A percentile compares a stretch with the other conserved stretches of the same genome.
These are phyloP conservation scores for Hapalemur alaotrensis DNA, from an alignment of 2,797 vertebrate species.

Conservation along the genomic window DNA sequence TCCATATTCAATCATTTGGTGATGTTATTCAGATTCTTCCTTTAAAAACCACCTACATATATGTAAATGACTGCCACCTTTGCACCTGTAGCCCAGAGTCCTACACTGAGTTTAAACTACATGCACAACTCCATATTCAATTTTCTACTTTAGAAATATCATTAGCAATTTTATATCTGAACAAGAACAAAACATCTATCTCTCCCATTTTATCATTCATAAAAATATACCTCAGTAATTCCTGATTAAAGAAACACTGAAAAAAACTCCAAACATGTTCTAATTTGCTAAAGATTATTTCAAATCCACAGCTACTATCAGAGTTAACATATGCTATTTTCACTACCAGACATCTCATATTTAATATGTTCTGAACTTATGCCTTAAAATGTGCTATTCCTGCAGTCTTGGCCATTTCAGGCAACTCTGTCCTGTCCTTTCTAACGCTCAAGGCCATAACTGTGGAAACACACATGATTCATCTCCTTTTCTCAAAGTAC, in stretches of 20 bases:
- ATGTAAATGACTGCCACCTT: background rate
- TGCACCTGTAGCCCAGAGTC: background rate
- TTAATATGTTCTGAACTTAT: background rate
- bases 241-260: background rate
- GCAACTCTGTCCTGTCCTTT: background rate
- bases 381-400: background rate
- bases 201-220: background rate
- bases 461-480: background rate
- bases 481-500: background rate
- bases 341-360: background rate
- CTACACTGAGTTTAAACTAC: background rate
- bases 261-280: background rate
- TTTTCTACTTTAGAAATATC: background rate
- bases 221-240: background rate
- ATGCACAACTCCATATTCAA: background rate
- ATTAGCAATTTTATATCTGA: background rate
- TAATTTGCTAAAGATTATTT: constrained; percentile 12
- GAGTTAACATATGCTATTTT: background rate
- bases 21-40: background rate
- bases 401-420: background rate
- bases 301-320: background rate
- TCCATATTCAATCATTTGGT: background rate
- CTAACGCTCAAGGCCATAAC: background rate
- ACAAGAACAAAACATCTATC: background rate
- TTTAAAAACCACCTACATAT: background rate